phyloP scores from a whole-genome alignment of 2,113 vertebrate genomes.

The Phalacrocorax carbo region DNA sequence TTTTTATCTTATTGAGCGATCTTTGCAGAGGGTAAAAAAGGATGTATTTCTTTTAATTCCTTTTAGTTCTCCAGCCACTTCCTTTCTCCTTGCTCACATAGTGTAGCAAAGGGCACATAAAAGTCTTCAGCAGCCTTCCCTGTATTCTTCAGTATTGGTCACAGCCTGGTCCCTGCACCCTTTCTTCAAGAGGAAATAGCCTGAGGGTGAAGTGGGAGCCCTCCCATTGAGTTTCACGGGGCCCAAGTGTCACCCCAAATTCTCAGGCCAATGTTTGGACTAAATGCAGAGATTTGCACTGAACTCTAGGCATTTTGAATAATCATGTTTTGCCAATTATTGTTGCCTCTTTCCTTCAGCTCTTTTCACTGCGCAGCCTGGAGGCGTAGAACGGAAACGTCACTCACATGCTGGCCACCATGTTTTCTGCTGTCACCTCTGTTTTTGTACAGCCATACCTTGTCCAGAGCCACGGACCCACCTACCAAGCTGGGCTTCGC shows the following conservation, averaged over 20 bases:
- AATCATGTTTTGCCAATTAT: neutral
- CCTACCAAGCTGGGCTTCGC: fast-evolving
- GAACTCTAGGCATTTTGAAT: neutral
- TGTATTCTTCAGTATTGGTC: neutral
- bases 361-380: neutral
- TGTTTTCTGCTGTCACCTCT: neutral
- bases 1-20: neutral
- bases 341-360: neutral
- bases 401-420: fast-evolving
- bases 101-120: neutral
- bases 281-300: neutral
- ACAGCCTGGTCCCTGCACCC: neutral
- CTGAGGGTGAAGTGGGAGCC: neutral
- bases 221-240: neutral
- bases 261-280: neutral
- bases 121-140: neutral
- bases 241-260: fast-evolving
- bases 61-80: neutral
- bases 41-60: neutral
- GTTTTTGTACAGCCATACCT: fast-evolving
- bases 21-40: neutral
- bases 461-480: fast-evolving
- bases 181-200: neutral
- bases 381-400: neutral
- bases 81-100: neutral